phyloP scores from a whole-genome alignment of 1,140 invertebrate genomes.

The Araneus ventricosus region DNA sequence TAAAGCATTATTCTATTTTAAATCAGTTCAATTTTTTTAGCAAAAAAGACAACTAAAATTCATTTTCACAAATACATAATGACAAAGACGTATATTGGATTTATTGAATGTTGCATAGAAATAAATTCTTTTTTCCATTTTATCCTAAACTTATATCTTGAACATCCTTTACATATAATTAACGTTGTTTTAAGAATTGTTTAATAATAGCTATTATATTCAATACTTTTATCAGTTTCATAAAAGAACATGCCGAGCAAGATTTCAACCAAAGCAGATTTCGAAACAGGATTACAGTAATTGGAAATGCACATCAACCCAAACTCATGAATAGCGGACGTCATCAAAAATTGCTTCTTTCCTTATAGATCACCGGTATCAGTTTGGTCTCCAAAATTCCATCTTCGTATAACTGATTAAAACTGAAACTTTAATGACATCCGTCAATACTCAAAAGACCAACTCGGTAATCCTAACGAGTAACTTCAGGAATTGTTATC shows the following conservation, averaged over 20 bases:
- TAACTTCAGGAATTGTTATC: neutral
- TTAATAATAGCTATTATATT: neutral
- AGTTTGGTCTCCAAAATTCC: neutral
- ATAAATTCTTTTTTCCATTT: neutral
- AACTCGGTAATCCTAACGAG: neutral
- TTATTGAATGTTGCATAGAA: too few relatives aligned
- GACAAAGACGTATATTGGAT: too few relatives aligned
- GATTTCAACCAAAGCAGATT: neutral
- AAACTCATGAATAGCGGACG: neutral
- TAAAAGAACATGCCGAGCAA: neutral
- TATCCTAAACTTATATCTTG: neutral
- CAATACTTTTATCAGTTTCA: neutral
- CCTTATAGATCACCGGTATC: neutral
- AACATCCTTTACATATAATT: neutral
- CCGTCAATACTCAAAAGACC: slow-evolving; percentile 25
- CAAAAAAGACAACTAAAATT: too few relatives aligned
- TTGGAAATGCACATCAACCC: neutral
- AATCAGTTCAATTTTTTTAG: too few relatives aligned
- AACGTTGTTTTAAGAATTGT: neutral
- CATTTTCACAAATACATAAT: too few relatives aligned
- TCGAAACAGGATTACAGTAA: neutral
- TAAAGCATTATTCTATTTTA: too few relatives aligned
- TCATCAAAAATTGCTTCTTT: neutral
- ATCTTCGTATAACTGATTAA: neutral
- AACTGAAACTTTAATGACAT: neutral